Base-by-base conservation (phyloP, 2,888 invertebrate species). In the Coecobrya sp. region DNA sequence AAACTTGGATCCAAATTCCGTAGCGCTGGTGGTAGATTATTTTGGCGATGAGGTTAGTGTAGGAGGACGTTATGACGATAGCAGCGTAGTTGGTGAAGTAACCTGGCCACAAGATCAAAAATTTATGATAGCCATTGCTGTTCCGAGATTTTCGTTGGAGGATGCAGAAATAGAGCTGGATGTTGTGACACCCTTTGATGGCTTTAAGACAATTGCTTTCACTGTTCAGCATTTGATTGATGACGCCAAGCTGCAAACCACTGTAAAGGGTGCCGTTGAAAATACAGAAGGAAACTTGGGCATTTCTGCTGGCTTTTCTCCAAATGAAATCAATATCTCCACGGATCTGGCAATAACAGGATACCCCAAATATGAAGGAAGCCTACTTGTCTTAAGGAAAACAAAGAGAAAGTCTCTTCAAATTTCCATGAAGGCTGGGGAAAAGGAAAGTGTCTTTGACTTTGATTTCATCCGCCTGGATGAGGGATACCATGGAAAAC, bases 141-240 rank as follows among this genome's bases (percentile, higher is more conserved):
- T 88, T 0, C 91, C 94, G 30, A 65, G 27, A 5, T 82, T 94
- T 49, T 91, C 86, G 0, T 22, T 89, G 0, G 25, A 42, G 13
- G 68, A 89, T 36, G 42, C 91, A 0, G 52, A 70, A 10, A n/a
- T 94, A 13, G 86, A 92, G 8, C 36, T 92, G 2, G 90, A 92
- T 16, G 13, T 94, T 0, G 49, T 91, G n/a, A 94, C 94, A 10
- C 94, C 95, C 0, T 91, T 94, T 62, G 87, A 93, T 22, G 94
- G 93, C 22, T 92, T 62, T 27, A 52, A 30, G 36, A 93, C 87
- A 49, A 45, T 93, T 3, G 27, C 82, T 13, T 68, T 88, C 16
- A 68, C 59, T 7, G 62, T 30, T 1, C n/a, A 84, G 8, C 88
- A 92, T 25, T 19, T 42, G 0, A 42, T 84, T n/a, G 55, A 25